These are phyloP conservation scores for Protaetia brevitarsis DNA, from an alignment of 1,140 invertebrate species.

Conservation along the genomic window DNA sequence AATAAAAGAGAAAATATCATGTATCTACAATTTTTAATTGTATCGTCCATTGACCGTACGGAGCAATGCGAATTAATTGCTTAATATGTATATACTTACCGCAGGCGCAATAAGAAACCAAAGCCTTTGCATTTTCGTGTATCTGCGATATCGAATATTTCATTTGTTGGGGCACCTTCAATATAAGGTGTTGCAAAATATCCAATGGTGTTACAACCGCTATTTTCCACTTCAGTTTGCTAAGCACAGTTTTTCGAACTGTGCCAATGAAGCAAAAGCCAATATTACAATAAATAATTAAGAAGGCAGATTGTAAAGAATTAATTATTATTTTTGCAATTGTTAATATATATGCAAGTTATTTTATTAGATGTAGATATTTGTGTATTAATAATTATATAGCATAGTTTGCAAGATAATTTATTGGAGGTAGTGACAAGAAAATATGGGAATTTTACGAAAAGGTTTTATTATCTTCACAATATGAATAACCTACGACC, in stretches of 20 bases:
- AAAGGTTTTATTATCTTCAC: too few relatives aligned
- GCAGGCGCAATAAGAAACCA: conserved; percentile 74
- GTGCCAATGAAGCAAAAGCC: conserved; percentile 52
- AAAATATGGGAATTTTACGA: too few relatives aligned
- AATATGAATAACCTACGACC: too few relatives aligned
- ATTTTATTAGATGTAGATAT: too few relatives aligned
- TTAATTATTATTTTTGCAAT: not conserved
- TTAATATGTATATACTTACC: conserved; percentile 57
- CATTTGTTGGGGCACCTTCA: conserved; percentile 40
- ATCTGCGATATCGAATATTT: conserved; percentile 61
- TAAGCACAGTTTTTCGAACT: conserved; percentile 68
- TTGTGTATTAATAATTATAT: too few relatives aligned
- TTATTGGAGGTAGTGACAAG: too few relatives aligned
- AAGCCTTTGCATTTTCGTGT: conserved; percentile 72
- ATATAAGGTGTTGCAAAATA: conserved; percentile 62
- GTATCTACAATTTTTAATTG: too few relatives aligned
- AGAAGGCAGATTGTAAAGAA: not conserved
- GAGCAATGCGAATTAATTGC: too few relatives aligned
- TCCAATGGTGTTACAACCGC: conserved; percentile 66
- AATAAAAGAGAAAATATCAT: too few relatives aligned
- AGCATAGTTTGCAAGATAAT: too few relatives aligned
- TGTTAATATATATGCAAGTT: not conserved
- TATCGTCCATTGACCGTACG: too few relatives aligned
- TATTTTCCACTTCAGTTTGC: conserved; percentile 67
- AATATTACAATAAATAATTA: not conserved